Percentiles rank a stretch among this genome's conserved stretches.
These are phyloP conservation scores for Augochlorella aurata DNA, from an alignment of 2,888 invertebrate species.

Conservation along the genomic window DNA sequence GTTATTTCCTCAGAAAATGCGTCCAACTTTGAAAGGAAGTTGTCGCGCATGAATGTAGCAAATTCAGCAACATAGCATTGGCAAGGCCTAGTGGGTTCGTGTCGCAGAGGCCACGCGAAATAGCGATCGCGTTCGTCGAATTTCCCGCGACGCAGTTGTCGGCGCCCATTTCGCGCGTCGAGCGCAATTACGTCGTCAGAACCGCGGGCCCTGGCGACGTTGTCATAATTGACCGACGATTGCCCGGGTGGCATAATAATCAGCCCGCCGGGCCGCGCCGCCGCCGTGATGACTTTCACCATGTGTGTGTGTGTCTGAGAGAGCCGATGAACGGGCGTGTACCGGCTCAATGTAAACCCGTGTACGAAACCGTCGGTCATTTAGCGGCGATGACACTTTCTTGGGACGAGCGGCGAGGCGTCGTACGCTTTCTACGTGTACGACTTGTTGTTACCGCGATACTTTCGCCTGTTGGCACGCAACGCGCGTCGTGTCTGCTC, in stretches of 20 bases:
- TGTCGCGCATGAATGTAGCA: too few species aligned
- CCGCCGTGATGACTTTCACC: conserved; percentile 59
- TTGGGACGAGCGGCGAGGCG: conserved; percentile 10
- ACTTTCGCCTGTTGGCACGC: conserved; percentile 44
- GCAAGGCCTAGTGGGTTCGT: not conserved
- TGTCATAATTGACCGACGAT: conserved; percentile 68
- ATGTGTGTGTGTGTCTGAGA: not conserved
- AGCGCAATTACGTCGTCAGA: conserved; percentile 55
- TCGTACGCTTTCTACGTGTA: conserved; percentile 48
- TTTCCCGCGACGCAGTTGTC: conserved; percentile 56
- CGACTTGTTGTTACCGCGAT: conserved; percentile 15
- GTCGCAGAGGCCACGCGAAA: not conserved
- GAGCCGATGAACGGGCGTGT: conserved; percentile 4
- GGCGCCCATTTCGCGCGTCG: conserved; percentile 48
- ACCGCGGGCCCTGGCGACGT: conserved; percentile 29
- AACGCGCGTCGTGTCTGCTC: conserved; percentile 11
- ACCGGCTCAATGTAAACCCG: conserved; percentile 6
- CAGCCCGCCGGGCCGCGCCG: conserved; percentile 34
- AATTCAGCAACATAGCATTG: too few species aligned
- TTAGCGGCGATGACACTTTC: conserved; percentile 50
- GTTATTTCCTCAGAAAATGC: too few species aligned
- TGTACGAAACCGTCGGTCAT: conserved; percentile 17
- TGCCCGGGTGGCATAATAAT: conserved; percentile 65
- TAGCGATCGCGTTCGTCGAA: conserved; percentile 24
- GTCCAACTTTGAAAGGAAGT: too few species aligned